These are phyloP conservation scores for Hyperoplus immaculatus DNA, from an alignment of 2,797 vertebrate species.

Conservation along the genomic window DNA sequence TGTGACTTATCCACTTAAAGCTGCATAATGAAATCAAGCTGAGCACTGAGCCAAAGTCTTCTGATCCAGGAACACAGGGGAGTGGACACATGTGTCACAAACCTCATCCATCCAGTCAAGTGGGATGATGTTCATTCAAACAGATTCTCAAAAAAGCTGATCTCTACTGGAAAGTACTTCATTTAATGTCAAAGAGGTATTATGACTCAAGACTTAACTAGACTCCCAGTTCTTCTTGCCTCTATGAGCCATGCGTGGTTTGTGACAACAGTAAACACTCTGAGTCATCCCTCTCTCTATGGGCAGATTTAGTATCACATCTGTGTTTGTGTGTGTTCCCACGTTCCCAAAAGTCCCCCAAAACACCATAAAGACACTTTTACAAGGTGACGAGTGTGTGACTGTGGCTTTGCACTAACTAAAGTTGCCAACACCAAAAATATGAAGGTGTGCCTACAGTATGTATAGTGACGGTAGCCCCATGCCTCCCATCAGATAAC, in stretches of 20 bases:
- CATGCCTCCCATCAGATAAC: constrained; percentile 32
- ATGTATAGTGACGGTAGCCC: constrained; percentile 42
- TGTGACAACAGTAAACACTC: constrained; percentile 19
- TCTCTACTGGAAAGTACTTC: neutral
- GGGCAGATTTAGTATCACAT: constrained; percentile 29
- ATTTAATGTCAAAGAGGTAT: constrained; percentile 2
- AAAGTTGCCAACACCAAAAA: constrained; percentile 57
- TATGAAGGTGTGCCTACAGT: constrained; percentile 19
- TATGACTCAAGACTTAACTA: too few relatives aligned
- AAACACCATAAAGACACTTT: constrained; percentile 48
- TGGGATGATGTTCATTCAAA: constrained; percentile 9
- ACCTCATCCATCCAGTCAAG: neutral
- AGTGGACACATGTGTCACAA: constrained; percentile 1
- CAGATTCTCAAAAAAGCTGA: neutral
- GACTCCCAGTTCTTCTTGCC: neutral
- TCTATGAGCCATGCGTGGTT: neutral
- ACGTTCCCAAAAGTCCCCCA: constrained; percentile 39
- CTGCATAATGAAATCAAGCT: constrained; percentile 43
- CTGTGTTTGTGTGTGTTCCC: constrained; percentile 43
- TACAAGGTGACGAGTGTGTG: constrained; percentile 51
- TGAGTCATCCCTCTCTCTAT: constrained; percentile 31
- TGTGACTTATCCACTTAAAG: constrained; percentile 46
- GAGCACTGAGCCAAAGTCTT: constrained; percentile 15
- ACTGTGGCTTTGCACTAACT: constrained; percentile 58
- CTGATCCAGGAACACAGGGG: neutral